Conservation (phyloP, 2,113 vertebrate genomes). For the Oceanites oceanicus region DNA sequence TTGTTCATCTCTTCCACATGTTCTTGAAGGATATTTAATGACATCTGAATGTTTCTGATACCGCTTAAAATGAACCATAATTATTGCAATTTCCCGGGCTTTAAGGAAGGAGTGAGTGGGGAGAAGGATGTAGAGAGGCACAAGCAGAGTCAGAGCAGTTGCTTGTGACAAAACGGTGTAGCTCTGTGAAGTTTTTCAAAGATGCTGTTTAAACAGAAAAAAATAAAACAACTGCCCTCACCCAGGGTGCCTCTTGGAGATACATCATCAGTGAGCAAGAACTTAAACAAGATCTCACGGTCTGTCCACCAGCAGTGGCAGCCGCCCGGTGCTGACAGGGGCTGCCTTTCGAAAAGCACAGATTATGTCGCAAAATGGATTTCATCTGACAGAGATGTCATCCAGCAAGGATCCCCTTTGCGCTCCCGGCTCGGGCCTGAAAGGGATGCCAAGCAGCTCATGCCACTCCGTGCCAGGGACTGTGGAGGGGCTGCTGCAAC, state of each 20-base stretch:
- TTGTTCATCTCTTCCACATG: not conserved
- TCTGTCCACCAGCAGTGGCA: not conserved
- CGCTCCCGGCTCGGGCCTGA: not conserved
- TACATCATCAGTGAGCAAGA: not conserved
- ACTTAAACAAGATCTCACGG: not conserved
- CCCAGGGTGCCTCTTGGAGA: not conserved
- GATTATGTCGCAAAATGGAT: not conserved
- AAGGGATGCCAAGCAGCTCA: not conserved
- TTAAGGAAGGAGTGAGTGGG: not conserved
- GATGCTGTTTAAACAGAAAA: not conserved
- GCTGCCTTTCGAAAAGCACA: not conserved
- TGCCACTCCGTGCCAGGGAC: not conserved
- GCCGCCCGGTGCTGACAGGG: not conserved
- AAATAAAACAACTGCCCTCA: not conserved
- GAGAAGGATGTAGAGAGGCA: not conserved
- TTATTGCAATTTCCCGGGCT: not conserved
- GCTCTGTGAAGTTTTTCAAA: not conserved
- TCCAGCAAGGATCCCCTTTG: not conserved
- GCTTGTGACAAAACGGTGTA: not conserved
- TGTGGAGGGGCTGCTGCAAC: not conserved
- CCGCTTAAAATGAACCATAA: slow-evolving; percentile 7
- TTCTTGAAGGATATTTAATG: not conserved
- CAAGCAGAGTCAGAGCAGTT: not conserved
- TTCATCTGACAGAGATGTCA: not conserved
- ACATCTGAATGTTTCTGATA: not conserved